Evolutionary conservation across 1,140 invertebrate genomes (phyloP).

Genomic region (Drosophila arizonae): DNA sequence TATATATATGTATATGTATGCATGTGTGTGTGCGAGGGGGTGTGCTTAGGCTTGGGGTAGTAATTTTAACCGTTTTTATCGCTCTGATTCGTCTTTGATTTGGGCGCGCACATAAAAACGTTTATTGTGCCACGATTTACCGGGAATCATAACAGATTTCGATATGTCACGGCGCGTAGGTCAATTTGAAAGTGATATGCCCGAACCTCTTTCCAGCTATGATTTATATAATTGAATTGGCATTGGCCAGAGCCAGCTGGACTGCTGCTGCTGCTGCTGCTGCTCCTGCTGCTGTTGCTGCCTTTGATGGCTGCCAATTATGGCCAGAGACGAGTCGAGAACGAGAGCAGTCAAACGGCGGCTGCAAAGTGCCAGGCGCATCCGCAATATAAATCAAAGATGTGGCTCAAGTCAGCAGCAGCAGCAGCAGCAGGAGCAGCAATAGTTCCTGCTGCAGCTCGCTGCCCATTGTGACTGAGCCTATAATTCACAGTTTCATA

Average conservation of each 20-base stretch:
- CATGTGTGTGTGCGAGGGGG: slow-evolving; percentile 25
- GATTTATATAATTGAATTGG: slow-evolving; percentile 10
- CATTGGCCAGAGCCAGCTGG: slow-evolving; percentile 3
- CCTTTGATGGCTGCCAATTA: slow-evolving; percentile 20
- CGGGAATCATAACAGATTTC: slow-evolving; percentile 30
- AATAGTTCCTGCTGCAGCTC: slow-evolving; percentile 15
- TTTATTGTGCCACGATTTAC: slow-evolving; percentile 40
- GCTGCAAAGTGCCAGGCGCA: slow-evolving; percentile 59
- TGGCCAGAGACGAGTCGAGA: slow-evolving; percentile 11
- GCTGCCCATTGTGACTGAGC: slow-evolving; percentile 37
- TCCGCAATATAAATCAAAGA: slow-evolving; percentile 77
- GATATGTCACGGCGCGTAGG: slow-evolving; percentile 19
- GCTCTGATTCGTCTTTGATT: slow-evolving; percentile 57
- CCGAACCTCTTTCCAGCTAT: background rate
- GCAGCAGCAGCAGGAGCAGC: background rate
- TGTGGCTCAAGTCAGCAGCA: slow-evolving; percentile 12
- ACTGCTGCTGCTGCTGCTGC: background rate
- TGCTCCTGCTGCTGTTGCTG: background rate
- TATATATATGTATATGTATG: background rate
- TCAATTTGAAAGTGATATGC: slow-evolving; percentile 45
- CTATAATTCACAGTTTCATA: slow-evolving; percentile 52
- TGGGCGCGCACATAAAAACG: slow-evolving; percentile 54
- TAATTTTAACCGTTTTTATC: slow-evolving; percentile 54
- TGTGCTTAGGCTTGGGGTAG: slow-evolving; percentile 14
- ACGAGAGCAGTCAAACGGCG: slow-evolving; percentile 12